phyloP scores from a whole-genome alignment of 2,888 invertebrate species.

The Eucera pruinosa region DNA sequence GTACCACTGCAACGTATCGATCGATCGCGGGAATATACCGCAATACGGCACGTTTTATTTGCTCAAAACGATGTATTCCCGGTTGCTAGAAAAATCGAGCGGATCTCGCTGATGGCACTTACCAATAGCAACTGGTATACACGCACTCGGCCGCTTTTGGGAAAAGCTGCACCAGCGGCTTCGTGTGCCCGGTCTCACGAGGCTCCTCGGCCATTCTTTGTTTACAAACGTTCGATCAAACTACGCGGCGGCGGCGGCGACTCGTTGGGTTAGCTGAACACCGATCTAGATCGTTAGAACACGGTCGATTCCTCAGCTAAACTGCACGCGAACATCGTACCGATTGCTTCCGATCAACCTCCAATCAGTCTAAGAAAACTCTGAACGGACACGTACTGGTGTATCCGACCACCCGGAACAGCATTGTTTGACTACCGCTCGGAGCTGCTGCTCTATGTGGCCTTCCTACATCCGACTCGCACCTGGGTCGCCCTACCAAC shows the following conservation, averaged over 20 bases:
- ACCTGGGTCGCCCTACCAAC: slow-evolving; percentile 37
- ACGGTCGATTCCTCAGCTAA: slow-evolving; percentile 14
- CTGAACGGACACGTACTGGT: slow-evolving; percentile 32
- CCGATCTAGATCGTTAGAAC: slow-evolving; percentile 21
- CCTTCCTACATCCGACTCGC: slow-evolving; percentile 37
- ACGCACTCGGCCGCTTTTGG: slow-evolving; percentile 92
- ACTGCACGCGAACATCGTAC: slow-evolving; percentile 44
- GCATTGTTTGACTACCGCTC: slow-evolving; percentile 68
- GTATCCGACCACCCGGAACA: slow-evolving; percentile 53
- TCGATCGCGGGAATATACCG: slow-evolving; percentile 79
- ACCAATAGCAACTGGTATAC: slow-evolving; percentile 95
- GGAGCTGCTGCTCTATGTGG: slow-evolving; percentile 30
- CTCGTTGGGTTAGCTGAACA: not conserved
- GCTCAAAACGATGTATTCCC: slow-evolving; percentile 49
- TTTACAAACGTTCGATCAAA: slow-evolving; percentile 64
- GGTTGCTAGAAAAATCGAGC: not conserved
- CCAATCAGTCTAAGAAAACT: slow-evolving; percentile 15
- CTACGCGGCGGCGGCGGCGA: too few relatives aligned
- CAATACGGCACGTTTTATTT: slow-evolving; percentile 76
- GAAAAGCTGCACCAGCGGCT: slow-evolving; percentile 86
- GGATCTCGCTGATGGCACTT: slow-evolving; percentile 80
- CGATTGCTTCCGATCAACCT: slow-evolving; percentile 14
- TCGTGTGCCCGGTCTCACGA: slow-evolving; percentile 79
- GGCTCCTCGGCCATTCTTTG: slow-evolving; percentile 81
- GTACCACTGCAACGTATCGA: slow-evolving; percentile 79